Evolutionary conservation across 2,888 invertebrate genomes (phyloP).

Genomic region (Galerucella pusilla): DNA sequence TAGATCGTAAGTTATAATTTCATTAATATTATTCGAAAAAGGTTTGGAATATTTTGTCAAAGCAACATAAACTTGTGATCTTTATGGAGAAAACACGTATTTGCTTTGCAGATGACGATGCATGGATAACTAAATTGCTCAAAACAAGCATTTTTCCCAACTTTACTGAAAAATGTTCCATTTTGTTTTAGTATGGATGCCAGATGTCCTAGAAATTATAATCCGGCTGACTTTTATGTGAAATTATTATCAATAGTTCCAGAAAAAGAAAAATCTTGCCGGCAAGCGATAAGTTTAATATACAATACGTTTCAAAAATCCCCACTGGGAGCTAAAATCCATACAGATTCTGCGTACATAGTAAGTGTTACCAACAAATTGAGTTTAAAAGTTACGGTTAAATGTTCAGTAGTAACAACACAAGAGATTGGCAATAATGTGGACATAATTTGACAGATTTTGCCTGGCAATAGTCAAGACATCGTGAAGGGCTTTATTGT

Average conservation of each 20-base stretch:
- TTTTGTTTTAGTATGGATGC: conserved; percentile 75
- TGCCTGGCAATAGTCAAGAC: too few species aligned
- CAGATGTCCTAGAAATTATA: conserved; percentile 89
- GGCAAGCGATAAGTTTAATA: conserved; percentile 80
- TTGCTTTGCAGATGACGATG: too few species aligned
- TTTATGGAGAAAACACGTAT: too few species aligned
- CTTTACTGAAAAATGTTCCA: not conserved
- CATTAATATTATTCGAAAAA: not conserved
- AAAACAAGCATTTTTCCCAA: too few species aligned
- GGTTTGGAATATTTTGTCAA: not conserved
- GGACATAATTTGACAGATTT: too few species aligned
- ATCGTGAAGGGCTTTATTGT: too few species aligned
- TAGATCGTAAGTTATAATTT: conserved; percentile 70
- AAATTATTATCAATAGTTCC: conserved; percentile 89
- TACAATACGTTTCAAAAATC: conserved; percentile 80
- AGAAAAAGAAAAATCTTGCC: conserved; percentile 82
- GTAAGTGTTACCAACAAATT: conserved; percentile 43
- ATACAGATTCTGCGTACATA: conserved; percentile 70
- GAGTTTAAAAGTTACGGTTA: too few species aligned
- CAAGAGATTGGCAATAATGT: too few species aligned
- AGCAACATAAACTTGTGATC: too few species aligned
- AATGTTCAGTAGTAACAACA: too few species aligned
- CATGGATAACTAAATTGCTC: too few species aligned
- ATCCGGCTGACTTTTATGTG: conserved; percentile 94
- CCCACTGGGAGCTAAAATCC: conserved; percentile 72